A percentile compares a stretch with the other conserved stretches of the same genome.
phyloP scores from a whole-genome alignment of 2,797 vertebrate genomes.

The Rhynchonycteris naso region DNA sequence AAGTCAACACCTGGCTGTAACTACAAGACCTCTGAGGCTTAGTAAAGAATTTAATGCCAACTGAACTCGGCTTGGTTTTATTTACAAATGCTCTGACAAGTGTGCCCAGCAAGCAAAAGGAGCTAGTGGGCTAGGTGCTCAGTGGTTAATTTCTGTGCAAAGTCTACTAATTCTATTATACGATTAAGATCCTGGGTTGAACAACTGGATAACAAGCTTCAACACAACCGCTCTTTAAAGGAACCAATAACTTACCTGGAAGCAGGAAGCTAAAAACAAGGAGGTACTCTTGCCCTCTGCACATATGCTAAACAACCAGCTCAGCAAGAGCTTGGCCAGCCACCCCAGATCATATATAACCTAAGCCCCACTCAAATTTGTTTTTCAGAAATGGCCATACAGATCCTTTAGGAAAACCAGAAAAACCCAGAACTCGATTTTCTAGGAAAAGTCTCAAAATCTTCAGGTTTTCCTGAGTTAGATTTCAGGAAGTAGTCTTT shows the following conservation, averaged over 20 bases:
- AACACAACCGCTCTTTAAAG: background rate
- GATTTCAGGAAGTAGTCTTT: background rate
- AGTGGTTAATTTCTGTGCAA: background rate
- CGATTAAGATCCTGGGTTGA: background rate
- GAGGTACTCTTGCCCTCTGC: constrained; percentile 3
- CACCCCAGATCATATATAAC: background rate
- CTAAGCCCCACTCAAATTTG: background rate
- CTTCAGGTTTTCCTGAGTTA: background rate
- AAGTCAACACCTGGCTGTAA: background rate
- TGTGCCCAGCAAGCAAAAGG: background rate
- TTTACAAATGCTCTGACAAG: background rate
- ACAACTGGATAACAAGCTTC: background rate
- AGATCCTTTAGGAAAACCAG: background rate
- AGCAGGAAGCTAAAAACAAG: constrained; percentile 25
- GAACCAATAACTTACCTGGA: constrained; percentile 45
- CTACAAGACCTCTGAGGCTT: background rate
- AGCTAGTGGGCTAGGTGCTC: background rate
- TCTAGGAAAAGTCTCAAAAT: constrained; percentile 33
- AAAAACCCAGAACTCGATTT: constrained; percentile 35
- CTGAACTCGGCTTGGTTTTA: background rate
- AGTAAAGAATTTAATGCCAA: background rate
- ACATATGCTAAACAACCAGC: background rate
- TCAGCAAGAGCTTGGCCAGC: background rate
- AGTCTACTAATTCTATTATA: background rate
- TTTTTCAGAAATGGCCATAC: background rate